Evolutionary conservation across 2,888 invertebrate genomes (phyloP), one percentile per base, ranked within the genome.

Genomic region (Drosophila barbarae): DNA sequence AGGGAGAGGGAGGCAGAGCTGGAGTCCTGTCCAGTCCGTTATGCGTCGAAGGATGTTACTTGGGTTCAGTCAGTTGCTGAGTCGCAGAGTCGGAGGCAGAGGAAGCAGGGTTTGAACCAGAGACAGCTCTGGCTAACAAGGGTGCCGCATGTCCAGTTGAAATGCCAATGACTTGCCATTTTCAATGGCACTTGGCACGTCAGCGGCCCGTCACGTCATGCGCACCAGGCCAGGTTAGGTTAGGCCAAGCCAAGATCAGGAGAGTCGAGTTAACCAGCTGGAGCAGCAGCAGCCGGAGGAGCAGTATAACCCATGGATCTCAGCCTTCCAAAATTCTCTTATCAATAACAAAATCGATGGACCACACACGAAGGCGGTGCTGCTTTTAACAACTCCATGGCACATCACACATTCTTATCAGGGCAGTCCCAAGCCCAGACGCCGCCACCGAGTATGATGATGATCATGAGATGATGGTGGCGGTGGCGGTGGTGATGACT

Each of bases 61-160:
- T 58, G 60, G 55, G 67, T 38, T 34, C 34, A 53, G 13, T 41
- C 38, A 38, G 61, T 60, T 35, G 23, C 15, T 15, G 28, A 47
- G 50, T 46, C 46, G 18, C 32, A 35, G 49, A 39, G 57, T 9
- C 35, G 28, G 21, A 39, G 50, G 26, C 30, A 12, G 58, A 41
- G 49, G 8, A 32, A 47, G 46, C 46, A 32, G 46, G 32, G 59
- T 42, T 15, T 41, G 58, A 44, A 18, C 51, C 67, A 44, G 56
- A 56, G 69, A 49, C 59, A 53, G 70, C 68, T 68, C 68, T 15
- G 82, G 66, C 70, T 82, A 79, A 84, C 79, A 84, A 79, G 79
- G 79, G 79, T 84, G 83, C 83, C 79, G 71, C 74, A 80, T 81
- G 81, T 83, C 84, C 81, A 83, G 85, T 85, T 85, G 79, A 83